Conservation (phyloP, 2,113 vertebrate genomes). For the Petrocephalus zakoni region DNA sequence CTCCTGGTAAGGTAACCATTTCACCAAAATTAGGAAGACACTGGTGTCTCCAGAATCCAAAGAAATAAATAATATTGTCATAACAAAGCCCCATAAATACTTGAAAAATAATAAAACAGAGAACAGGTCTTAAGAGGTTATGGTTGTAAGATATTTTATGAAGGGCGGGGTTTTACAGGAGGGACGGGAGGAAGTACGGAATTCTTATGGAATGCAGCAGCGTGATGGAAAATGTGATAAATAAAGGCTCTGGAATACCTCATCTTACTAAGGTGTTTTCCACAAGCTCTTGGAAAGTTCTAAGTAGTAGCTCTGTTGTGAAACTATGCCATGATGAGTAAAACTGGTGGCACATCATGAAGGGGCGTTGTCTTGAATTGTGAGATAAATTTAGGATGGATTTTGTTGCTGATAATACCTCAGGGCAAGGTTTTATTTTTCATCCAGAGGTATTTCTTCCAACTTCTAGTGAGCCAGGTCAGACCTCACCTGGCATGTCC, state of each 20-base stretch:
- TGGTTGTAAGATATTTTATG: neutral
- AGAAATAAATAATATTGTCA: neutral
- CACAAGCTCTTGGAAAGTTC: neutral
- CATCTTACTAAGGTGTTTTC: neutral
- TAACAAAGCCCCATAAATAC: neutral
- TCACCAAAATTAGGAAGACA: neutral
- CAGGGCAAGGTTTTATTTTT: neutral
- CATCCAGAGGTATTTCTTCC: neutral
- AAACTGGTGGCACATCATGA: neutral
- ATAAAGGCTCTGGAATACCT: neutral
- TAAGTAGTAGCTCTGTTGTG: neutral
- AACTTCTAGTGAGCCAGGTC: neutral
- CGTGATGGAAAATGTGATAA: neutral
- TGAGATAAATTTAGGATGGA: neutral
- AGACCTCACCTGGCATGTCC: slow-evolving; percentile 74
- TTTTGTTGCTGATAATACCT: neutral
- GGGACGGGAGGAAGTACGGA: neutral
- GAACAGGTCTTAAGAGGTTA: neutral
- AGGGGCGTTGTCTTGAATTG: neutral
- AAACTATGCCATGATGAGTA: neutral
- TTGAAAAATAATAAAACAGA: neutral
- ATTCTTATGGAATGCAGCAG: neutral
- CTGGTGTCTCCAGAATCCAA: neutral
- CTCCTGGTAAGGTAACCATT: neutral
- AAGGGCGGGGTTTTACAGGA: neutral